Conservation (phyloP, 2,888 invertebrate genomes). For the Corbicula japonica region DNA sequence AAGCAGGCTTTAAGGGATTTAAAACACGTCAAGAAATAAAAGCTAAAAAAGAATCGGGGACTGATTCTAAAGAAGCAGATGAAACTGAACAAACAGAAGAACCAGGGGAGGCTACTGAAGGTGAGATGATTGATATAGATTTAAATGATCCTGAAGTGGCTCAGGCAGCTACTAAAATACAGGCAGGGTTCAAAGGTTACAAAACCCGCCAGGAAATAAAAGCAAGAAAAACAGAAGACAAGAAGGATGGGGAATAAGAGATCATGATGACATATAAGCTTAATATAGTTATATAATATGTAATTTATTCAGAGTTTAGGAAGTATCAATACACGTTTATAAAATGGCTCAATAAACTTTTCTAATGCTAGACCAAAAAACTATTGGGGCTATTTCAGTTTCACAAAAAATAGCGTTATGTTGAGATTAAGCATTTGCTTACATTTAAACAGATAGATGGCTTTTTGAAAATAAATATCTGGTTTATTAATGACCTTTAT, state of each 20-base stretch:
- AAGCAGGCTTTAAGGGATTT: conserved; percentile 79
- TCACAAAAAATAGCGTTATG: too few relatives aligned
- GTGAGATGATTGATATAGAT: conserved; percentile 84
- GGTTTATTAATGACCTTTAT: too few relatives aligned
- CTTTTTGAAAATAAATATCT: too few relatives aligned
- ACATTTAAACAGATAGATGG: too few relatives aligned
- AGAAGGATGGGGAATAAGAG: conserved; percentile 16
- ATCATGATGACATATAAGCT: too few relatives aligned
- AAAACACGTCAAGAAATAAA: conserved; percentile 75
- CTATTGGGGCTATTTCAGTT: too few relatives aligned
- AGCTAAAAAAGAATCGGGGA: conserved; percentile 49
- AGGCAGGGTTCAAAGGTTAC: conserved; percentile 83
- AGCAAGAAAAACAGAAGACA: conserved; percentile 32
- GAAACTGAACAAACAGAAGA: conserved; percentile 39
- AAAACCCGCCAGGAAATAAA: conserved; percentile 75
- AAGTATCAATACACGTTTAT: too few relatives aligned
- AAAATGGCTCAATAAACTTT: too few relatives aligned
- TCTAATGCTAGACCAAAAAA: too few relatives aligned
- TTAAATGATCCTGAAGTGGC: conserved; percentile 83
- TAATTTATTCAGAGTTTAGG: too few relatives aligned
- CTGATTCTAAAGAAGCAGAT: conserved; percentile 42
- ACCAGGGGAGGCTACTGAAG: conserved; percentile 52
- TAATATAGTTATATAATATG: too few relatives aligned
- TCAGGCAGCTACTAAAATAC: conserved; percentile 84
- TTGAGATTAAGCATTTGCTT: too few relatives aligned